phyloP scores from a whole-genome alignment of 2,888 invertebrate genomes.

The Linyphia triangularis region DNA sequence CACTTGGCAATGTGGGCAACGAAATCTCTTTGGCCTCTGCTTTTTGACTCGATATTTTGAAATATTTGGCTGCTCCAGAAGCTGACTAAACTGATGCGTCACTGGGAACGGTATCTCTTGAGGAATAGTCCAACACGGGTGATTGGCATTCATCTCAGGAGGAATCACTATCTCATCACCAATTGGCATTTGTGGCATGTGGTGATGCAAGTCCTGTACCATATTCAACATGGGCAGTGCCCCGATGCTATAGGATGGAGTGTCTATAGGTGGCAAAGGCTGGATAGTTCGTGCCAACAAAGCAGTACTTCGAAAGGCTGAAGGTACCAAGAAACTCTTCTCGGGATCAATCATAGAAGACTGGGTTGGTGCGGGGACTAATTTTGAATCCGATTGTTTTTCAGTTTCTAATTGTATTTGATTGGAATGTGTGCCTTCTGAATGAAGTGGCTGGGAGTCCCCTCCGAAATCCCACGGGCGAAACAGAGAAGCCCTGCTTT shows the following conservation, averaged over 20 bases:
- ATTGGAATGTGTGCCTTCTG: background rate
- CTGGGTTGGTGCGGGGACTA: background rate
- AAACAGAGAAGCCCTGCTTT: constrained; percentile 64
- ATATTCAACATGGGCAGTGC: background rate
- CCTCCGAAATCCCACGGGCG: constrained; percentile 75
- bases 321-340: too few relatives aligned
- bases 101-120: constrained; percentile 32
- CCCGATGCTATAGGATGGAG: background rate
- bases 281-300: background rate
- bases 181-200: background rate
- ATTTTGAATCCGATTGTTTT: background rate
- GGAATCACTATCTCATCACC: background rate
- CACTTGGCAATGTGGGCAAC: constrained; percentile 88
- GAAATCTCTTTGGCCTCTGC: constrained; percentile 80
- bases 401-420: background rate
- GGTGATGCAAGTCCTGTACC: background rate
- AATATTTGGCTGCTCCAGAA: constrained; percentile 2
- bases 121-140: background rate
- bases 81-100: background rate
- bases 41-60: constrained; percentile 58
- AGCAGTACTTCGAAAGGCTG: constrained; percentile 23
- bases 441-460: constrained; percentile 21
- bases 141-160: background rate
- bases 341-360: background rate
- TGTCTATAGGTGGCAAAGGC: background rate